A percentile compares a stretch with the other conserved stretches of the same genome.
Conservation (phyloP, 2,113 vertebrate genomes). For the Petrocephalus zakoni region DNA sequence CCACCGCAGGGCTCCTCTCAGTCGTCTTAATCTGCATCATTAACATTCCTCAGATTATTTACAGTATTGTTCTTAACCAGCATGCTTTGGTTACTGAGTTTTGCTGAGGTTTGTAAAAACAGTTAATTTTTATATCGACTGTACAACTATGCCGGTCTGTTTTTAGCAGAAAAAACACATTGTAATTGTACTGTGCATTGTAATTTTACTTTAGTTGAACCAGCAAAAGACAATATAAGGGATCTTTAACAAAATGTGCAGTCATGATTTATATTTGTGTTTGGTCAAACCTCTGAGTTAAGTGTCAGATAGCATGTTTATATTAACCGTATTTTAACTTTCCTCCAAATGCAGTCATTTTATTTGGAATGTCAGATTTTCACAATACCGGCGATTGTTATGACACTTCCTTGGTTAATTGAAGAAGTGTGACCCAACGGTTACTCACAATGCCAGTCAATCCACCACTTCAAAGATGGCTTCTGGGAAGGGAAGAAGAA, state of each 20-base stretch:
- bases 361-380: neutral
- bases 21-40: constrained; percentile 55
- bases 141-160: neutral
- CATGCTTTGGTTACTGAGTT: neutral
- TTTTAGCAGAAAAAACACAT: neutral
- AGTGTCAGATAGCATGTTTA: no score
- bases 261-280: no score
- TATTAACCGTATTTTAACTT: no score
- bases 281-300: no score
- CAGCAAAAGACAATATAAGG: no score
- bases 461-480: constrained; percentile 89
- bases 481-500: constrained; percentile 95
- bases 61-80: constrained; percentile 23
- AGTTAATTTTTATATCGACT: neutral
- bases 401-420: neutral
- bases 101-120: neutral
- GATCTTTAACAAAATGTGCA: no score
- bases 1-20: constrained; percentile 35
- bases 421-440: neutral
- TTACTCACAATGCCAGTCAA: constrained; percentile 76
- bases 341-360: neutral
- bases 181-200: neutral
- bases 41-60: constrained; percentile 61
- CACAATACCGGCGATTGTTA: neutral
- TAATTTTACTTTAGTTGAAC: no score